These are phyloP conservation scores for Neopelma chrysocephalum DNA, from an alignment of 2,797 vertebrate species.

Conservation along the genomic window DNA sequence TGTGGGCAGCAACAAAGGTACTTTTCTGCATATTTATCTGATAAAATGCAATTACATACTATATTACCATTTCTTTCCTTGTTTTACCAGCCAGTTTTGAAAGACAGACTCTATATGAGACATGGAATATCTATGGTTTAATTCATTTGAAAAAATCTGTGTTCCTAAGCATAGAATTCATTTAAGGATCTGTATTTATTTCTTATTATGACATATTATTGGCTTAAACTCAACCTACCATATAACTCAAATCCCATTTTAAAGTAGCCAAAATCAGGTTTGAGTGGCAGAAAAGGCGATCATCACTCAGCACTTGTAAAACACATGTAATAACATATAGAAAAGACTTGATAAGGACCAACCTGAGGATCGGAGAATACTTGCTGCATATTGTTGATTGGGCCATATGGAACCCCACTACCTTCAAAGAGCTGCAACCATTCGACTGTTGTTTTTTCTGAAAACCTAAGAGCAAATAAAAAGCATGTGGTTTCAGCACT, in stretches of 20 bases:
- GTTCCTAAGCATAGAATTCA: neutral
- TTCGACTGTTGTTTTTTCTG: constrained; percentile 81
- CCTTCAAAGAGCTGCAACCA: constrained; percentile 90
- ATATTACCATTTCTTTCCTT: neutral
- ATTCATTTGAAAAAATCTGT: neutral
- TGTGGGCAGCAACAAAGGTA: neutral
- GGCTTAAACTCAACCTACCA: neutral
- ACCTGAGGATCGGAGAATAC: constrained; percentile 93
- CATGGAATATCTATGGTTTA: neutral
- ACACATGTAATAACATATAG: neutral
- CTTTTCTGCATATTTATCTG: neutral
- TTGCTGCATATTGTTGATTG: constrained; percentile 91
- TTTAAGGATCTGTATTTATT: neutral
- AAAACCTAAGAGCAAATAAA: constrained; percentile 81
- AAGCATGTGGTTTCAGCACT: constrained; percentile 35
- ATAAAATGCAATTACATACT: neutral
- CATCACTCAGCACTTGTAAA: neutral
- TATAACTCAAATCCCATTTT: neutral
- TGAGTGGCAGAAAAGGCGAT: neutral
- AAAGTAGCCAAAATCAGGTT: neutral
- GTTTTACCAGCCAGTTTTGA: neutral
- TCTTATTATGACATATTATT: neutral
- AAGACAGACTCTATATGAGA: neutral
- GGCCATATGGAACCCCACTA: constrained; percentile 88
- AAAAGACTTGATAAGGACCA: constrained; percentile 54